Conservation (phyloP, 2,113 vertebrate species). For the Dasyornis broadbenti region DNA sequence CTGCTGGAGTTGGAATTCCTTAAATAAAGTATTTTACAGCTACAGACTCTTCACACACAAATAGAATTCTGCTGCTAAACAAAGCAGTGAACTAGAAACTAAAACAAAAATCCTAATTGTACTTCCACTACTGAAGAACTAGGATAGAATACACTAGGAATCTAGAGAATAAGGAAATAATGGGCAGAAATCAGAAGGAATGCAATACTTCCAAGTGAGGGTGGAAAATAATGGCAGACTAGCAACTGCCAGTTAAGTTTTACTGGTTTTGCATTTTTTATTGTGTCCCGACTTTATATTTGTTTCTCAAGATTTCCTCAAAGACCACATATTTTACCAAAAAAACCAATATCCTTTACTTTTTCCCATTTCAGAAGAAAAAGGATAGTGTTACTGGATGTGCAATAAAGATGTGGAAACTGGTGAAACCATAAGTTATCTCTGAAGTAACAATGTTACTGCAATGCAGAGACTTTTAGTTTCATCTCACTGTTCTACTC, state of each 20-base stretch:
- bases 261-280: neutral
- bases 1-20: neutral
- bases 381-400: neutral
- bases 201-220: neutral
- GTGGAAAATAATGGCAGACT: neutral
- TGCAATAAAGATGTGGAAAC: neutral
- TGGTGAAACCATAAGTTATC: neutral
- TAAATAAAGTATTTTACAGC: neutral
- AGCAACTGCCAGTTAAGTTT: neutral
- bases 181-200: neutral
- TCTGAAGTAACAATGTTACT: neutral
- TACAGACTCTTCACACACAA: neutral
- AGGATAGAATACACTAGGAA: neutral
- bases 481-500: neutral
- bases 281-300: neutral
- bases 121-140: neutral
- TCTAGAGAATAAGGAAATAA: neutral
- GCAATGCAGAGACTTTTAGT: neutral
- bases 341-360: neutral
- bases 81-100: neutral
- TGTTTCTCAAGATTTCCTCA: neutral
- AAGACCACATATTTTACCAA: neutral
- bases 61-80: neutral
- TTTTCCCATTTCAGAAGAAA: neutral
- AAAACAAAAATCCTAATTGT: neutral